Evolutionary conservation across 2,113 vertebrate species (phyloP).

Genomic region (Meriones unguiculatus): DNA sequence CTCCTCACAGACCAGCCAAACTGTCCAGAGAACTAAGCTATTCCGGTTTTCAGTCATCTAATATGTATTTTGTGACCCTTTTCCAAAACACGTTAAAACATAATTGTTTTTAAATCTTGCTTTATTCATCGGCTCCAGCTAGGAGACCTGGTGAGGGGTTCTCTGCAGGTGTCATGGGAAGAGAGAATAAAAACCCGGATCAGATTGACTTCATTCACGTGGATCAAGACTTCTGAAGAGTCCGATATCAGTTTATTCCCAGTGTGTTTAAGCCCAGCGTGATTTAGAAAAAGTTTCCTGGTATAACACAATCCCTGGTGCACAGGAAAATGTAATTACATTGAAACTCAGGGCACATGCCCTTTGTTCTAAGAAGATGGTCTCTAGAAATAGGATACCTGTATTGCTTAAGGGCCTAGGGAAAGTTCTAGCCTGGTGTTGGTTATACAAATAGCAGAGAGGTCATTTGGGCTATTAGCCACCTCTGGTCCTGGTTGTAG

Average conservation of each 20-base stretch:
- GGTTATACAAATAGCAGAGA: not conserved
- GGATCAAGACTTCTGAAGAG: not conserved
- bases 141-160: not conserved
- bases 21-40: not conserved
- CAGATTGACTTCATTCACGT: not conserved
- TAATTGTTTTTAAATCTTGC: not conserved
- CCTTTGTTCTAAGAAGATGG: not conserved
- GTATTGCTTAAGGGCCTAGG: not conserved
- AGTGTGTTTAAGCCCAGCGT: not conserved
- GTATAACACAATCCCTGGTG: not conserved
- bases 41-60: slow-evolving; percentile 22
- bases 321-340: not conserved
- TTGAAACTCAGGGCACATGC: not conserved
- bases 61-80: not conserved
- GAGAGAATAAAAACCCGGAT: not conserved
- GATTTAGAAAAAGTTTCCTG: not conserved
- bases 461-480: not conserved
- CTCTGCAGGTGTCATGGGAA: not conserved
- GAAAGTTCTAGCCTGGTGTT: not conserved
- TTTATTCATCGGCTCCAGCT: not conserved
- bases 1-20: not conserved
- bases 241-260: not conserved
- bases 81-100: slow-evolving; percentile 28
- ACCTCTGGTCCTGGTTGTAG: not conserved
- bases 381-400: not conserved